Base-by-base conservation (phyloP, 35 echinoderm and acorn worm genomes). In the Ophiothrix spiculata region DNA sequence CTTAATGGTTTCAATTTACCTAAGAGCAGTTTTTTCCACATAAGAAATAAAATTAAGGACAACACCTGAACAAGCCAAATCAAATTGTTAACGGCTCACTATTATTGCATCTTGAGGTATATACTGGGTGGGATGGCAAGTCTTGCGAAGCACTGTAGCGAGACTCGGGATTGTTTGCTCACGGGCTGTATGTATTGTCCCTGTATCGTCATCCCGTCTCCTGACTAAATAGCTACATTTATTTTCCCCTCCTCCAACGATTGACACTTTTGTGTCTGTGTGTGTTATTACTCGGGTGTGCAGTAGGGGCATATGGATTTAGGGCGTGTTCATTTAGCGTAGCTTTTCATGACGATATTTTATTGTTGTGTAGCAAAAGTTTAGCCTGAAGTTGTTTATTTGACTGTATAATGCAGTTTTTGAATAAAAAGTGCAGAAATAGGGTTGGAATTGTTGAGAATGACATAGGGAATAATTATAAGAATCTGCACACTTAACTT, bases 171-270 rank as follows among this genome's bases (percentile, higher is more conserved):
- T n/a, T 69, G 60, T 69, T 69, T 69, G 60, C 60, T 69, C 60
- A 1, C 4, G 60, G 60, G 60, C 60, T 25, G 23, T 69, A 2
- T n/a, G 60, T 69, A 69, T 69, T 69, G 60, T 69, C 60, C 17
- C 25, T n/a, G 60, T 69, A 28, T 69, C 60, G 60, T 25, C 60
- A 69, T 25, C 1, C 16, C 17, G 60, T 4, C 60, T 69, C 60
- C 60, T 69, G 60, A 69, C 60, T 69, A 69, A 69, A 69, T 69
- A 69, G 60, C 16, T 69, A 69, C 60, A 69, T 69, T 69, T 69
- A 69, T 6, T 69, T n/a, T 69, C 60, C 60, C 60, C 60, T 69
- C 60, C 60, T 69, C 23, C 60, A 12, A 12, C 6, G 4, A 69
- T n/a, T n/a, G n/a, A n/a, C n/a, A n/a, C 60, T 69, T 28, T 69